Evolutionary conservation across 2,113 vertebrate genomes (phyloP).

Genomic region (Prunella himalayana): DNA sequence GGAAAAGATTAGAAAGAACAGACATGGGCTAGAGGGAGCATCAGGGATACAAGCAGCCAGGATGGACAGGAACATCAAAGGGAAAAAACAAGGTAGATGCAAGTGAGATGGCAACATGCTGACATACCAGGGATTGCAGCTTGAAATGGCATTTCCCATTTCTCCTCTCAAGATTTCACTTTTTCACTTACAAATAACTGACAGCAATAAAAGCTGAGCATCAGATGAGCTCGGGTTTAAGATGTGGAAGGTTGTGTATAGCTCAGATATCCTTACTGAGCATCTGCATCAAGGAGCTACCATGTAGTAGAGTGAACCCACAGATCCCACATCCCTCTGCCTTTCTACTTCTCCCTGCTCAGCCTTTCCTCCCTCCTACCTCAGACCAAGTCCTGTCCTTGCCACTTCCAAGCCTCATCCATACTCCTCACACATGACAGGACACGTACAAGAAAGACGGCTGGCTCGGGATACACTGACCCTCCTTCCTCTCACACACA

Average conservation of each 20-base stretch:
- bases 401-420: not conserved
- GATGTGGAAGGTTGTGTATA: not conserved
- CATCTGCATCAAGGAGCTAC: not conserved
- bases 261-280: not conserved
- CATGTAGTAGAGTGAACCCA: not conserved
- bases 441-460: not conserved
- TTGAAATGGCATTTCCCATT: not conserved
- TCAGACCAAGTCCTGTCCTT: not conserved
- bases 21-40: not conserved
- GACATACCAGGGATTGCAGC: not conserved
- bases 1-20: not conserved
- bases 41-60: not conserved
- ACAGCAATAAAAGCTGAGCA: not conserved
- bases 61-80: not conserved
- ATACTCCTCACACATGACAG: not conserved
- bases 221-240: not conserved
- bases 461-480: not conserved
- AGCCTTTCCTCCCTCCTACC: not conserved
- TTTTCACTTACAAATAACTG: not conserved
- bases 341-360: not conserved
- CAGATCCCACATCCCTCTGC: not conserved
- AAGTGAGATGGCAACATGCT: not conserved
- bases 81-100: not conserved
- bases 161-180: not conserved
- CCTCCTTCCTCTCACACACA: not conserved